Conservation (phyloP, 2,888 invertebrate species). For the Imbricaverruca yamaguchii region DNA sequence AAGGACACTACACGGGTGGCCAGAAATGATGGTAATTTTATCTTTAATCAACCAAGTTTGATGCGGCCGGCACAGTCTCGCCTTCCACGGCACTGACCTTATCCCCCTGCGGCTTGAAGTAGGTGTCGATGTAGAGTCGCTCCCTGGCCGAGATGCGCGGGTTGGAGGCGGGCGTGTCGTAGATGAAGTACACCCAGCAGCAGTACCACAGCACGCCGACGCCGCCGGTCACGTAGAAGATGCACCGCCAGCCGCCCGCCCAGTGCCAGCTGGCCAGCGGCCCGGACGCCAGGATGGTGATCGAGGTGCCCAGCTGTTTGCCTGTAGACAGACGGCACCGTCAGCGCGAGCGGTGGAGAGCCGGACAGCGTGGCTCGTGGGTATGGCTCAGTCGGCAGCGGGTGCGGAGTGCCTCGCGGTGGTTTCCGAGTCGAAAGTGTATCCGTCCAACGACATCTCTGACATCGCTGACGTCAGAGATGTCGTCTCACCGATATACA, state of each 20-base stretch:
- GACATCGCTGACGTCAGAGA: too few species aligned
- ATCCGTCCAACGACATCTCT: too few species aligned
- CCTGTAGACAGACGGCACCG: slow-evolving; percentile 38
- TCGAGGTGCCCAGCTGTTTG: slow-evolving; percentile 44
- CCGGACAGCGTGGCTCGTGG: too few species aligned
- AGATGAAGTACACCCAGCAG: slow-evolving; percentile 45
- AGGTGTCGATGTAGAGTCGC: slow-evolving; percentile 36
- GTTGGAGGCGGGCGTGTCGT: slow-evolving; percentile 50
- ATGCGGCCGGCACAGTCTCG: too few species aligned
- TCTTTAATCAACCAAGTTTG: too few species aligned
- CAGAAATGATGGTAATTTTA: too few species aligned
- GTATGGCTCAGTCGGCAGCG: too few species aligned
- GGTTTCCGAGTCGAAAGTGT: too few species aligned
- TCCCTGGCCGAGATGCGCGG: slow-evolving; percentile 48
- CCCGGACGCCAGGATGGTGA: slow-evolving; percentile 52
- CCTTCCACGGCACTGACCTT: neutral
- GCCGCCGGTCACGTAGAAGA: slow-evolving; percentile 50
- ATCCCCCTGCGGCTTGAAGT: slow-evolving; percentile 19
- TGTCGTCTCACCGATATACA: too few species aligned
- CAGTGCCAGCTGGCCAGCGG: slow-evolving; percentile 50
- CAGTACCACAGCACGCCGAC: slow-evolving; percentile 45
- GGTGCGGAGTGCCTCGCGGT: too few species aligned
- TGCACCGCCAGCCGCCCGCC: slow-evolving; percentile 52
- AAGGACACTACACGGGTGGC: too few species aligned
- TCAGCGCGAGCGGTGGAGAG: slow-evolving; percentile 32